Conservation (phyloP, 2,113 vertebrate species). For the Tragelaphus scriptus region DNA sequence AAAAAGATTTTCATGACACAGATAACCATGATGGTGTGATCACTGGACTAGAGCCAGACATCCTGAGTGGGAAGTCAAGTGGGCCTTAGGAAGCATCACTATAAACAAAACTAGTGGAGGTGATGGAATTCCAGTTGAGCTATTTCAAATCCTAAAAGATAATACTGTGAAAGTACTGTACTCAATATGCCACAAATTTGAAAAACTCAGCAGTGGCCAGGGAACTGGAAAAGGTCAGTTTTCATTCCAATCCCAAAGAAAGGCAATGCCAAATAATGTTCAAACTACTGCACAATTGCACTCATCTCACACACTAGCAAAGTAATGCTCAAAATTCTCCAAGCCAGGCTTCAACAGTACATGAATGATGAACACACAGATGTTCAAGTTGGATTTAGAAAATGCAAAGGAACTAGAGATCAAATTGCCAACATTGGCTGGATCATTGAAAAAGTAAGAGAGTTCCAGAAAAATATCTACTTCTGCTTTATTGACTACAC, state of each 20-base stretch:
- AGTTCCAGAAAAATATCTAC: not conserved
- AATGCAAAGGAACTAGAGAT: not conserved
- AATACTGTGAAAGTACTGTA: not conserved
- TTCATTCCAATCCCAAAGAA: not conserved
- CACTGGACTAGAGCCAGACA: not conserved
- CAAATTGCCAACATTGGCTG: not conserved
- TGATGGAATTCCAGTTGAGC: not conserved
- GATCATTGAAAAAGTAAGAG: rapidly evolving
- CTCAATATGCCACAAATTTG: not conserved
- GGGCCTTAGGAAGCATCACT: not conserved
- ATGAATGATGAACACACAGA: not conserved
- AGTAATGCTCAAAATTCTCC: not conserved
- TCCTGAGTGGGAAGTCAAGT: not conserved
- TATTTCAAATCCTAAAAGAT: not conserved
- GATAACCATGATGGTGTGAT: not conserved
- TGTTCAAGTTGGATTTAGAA: not conserved
- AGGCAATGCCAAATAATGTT: not conserved
- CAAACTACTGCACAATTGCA: not conserved
- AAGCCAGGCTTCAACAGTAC: not conserved
- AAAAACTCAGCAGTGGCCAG: not conserved
- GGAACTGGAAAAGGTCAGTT: not conserved
- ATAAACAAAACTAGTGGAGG: not conserved
- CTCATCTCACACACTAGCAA: not conserved
- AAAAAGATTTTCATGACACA: not conserved
- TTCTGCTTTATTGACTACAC: not conserved